Conservation (phyloP, 2,797 vertebrate genomes). For the Poecilia wingei region DNA sequence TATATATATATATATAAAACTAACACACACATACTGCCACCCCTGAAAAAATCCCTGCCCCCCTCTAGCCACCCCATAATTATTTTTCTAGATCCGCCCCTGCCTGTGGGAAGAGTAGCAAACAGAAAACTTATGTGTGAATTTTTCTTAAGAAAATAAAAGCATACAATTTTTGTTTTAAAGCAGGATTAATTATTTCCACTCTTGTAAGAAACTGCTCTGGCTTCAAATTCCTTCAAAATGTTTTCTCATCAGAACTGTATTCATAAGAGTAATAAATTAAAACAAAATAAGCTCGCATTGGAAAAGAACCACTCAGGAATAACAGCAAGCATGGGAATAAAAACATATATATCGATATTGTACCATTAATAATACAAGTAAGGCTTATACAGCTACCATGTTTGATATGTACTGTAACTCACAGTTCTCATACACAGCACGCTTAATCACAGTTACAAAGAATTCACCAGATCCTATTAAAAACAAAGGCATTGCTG, state of each 20-base stretch:
- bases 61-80: too few species aligned
- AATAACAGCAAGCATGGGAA: constrained; percentile 51
- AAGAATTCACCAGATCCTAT: constrained; percentile 56
- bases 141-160: neutral
- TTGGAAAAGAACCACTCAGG: constrained; percentile 14
- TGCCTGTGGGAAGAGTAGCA: neutral
- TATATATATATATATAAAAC: too few species aligned
- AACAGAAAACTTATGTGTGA: neutral
- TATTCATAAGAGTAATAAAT: neutral
- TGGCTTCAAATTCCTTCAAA: neutral
- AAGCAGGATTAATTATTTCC: neutral
- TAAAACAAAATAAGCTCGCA: neutral
- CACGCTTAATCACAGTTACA: constrained; percentile 75
- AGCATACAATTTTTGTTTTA: neutral
- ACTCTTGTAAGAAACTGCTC: neutral
- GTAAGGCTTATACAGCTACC: constrained; percentile 73
- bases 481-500: constrained; percentile 70
- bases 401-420: constrained; percentile 64
- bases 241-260: neutral
- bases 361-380: constrained; percentile 15
- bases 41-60: too few species aligned
- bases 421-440: constrained; percentile 65
- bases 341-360: constrained; percentile 21
- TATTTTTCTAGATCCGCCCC: too few species aligned
- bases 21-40: too few species aligned